Base-by-base conservation (phyloP, 2,888 invertebrate species). In the Myathropa florea region DNA sequence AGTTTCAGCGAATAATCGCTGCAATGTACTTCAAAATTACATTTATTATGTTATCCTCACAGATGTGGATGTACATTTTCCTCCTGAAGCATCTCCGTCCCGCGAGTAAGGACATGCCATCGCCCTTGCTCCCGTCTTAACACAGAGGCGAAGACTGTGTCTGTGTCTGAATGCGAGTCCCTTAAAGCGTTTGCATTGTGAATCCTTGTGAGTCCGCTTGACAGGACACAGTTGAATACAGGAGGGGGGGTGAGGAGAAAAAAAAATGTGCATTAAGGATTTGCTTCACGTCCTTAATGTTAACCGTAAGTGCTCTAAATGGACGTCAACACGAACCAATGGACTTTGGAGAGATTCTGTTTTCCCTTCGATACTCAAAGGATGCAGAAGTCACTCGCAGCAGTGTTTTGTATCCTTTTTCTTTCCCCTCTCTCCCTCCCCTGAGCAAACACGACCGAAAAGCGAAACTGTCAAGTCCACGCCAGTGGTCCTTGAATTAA, bases 241-340 rank as follows among this genome's bases (percentile, higher is more conserved):
- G 9, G 55, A n/a, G 14, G n/a, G 30, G 39, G 24, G 55, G 3
- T 23, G 1, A 53, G 70, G 23, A 83, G 53, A 33, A 57, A 83
- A 63, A 57, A 36, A 63, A 72, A 73, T 60, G 83, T 83, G 75
- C 83, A 83, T 78, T 83, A 71, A 61, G 83, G 73, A 83, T 83
- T 79, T 83, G 75, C 83, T 75, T 75, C 79, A 83, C 79, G 79
- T 70, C 79, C 60, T 59, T 30, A 65, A 55, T 53, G 68, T 75
- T 75, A 73, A 78, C 78, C 53, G 67, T 53, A 79, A 79, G 79
- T 79, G 75, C 70, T 75, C 60, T 21, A 23, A 73, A 79, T 79
- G 79, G 28, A 71, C 68, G 53, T 30, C 14, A 23, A 72, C 28
- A 63, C 26, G 30, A 72, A 67, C 36, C 53, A 76, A 36, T 57